Percentiles rank a stretch among this genome's conserved stretches.
Evolutionary conservation across 1,140 invertebrate species (phyloP).

Genomic region (Melitaea cinxia): DNA sequence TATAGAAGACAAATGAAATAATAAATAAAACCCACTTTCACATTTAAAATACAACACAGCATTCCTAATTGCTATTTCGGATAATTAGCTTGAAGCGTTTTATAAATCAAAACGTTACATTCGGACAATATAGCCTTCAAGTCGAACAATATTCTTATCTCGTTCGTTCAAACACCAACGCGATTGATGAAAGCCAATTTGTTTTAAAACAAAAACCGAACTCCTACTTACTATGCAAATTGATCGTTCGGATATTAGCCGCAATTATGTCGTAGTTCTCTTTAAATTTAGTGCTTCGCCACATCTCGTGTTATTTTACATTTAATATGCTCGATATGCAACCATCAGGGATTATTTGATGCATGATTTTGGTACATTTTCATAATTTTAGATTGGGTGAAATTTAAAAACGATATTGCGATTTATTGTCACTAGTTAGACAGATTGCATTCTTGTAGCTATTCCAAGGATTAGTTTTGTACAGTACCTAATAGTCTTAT

Average conservation of each 20-base stretch:
- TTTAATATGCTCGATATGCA: slow-evolving; percentile 26
- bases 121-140: neutral
- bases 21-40: too few species aligned
- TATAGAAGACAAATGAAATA: too few species aligned
- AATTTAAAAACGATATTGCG: too few species aligned
- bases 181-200: slow-evolving; percentile 63
- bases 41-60: too few species aligned
- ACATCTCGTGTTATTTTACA: slow-evolving; percentile 28
- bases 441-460: too few species aligned
- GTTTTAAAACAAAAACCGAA: slow-evolving; percentile 62
- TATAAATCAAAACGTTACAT: neutral
- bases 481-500: too few species aligned
- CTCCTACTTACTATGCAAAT: slow-evolving; percentile 74
- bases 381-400: slow-evolving; percentile 24
- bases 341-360: slow-evolving; percentile 33
- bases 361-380: slow-evolving; percentile 25
- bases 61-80: too few species aligned
- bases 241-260: slow-evolving; percentile 66
- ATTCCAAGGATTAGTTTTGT: too few species aligned
- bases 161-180: slow-evolving; percentile 33
- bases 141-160: slow-evolving; percentile 14
- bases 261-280: slow-evolving; percentile 47
- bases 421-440: too few species aligned
- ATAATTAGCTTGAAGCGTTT: neutral
- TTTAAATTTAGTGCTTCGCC: slow-evolving; percentile 28